Evolutionary conservation across 2,797 vertebrate species (phyloP), one percentile per base, ranked within the genome.

Genomic region (Orientallactaga sibirica): DNA sequence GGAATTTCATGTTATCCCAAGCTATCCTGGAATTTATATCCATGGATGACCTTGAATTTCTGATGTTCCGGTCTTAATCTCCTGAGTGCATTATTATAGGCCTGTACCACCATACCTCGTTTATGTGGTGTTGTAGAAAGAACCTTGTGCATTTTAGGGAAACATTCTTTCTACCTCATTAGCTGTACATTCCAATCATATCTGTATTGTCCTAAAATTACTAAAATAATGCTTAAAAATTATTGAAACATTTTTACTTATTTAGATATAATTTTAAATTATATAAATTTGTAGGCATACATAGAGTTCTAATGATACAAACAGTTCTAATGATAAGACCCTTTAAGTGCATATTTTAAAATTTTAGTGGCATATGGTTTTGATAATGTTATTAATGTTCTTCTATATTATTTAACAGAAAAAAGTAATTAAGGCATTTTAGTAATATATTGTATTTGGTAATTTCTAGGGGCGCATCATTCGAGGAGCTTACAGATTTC

Each of bases 401-500:
- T 95, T 94, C 82, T 90, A 70, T 95, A 55, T 33, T 66, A 24
- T 75, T 91, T 80, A 70, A 52, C 41, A 82, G 41, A 33, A 92
- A 93, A 88, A 89, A 37, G 27, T 52, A 48, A 67, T 92, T 0
- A 10, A 95, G 52, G 71, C 89, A 84, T 79, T 66, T 3, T 96
- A 95, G 94, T 86, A 83, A 73, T 77, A 64, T n/a, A 52, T 74
- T 96, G 5, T 88, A 5, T 97, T 73, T 96, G 52, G 92, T 95
- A 70, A 95, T 97, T 96, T 96, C 73, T 79, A 99, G 99, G 99
- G 99, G 6, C 99, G 98, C 29, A 98, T 98, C 48, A 96, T 99
- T 95, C 98, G 99, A 96, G 99, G 99, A 43, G 98, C 98, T 82
- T 99, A 99, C 98, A 99, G 98, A 97, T 99, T 99, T 98, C 99